Evolutionary conservation across 2,113 vertebrate genomes (phyloP).

Genomic region (Tachuris rubrigastra): DNA sequence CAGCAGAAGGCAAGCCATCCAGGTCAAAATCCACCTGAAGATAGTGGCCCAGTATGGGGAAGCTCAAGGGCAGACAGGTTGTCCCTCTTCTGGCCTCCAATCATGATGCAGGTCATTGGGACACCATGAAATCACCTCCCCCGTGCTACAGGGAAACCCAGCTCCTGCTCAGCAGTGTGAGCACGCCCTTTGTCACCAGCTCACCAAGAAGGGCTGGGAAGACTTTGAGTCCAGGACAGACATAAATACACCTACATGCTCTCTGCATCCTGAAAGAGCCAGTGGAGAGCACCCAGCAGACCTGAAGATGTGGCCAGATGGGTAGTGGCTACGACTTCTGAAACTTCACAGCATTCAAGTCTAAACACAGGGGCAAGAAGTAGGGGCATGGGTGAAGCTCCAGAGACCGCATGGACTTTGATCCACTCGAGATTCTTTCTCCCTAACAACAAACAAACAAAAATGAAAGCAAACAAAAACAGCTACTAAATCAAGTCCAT

Average conservation of each 20-base stretch:
- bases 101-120: rapidly evolving
- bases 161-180: neutral
- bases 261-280: neutral
- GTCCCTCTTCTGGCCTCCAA: neutral
- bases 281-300: neutral
- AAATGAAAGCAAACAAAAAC: neutral
- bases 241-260: neutral
- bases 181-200: neutral
- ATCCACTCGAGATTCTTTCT: neutral
- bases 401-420: neutral
- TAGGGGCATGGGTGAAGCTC: neutral
- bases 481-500: neutral
- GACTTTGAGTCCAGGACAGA: neutral
- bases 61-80: neutral
- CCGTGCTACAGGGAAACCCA: neutral
- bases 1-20: neutral
- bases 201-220: neutral
- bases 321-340: neutral
- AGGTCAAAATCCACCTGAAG: neutral
- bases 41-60: neutral
- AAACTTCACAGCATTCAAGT: neutral
- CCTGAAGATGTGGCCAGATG: neutral
- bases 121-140: neutral
- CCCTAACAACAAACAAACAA: neutral
- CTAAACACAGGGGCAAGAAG: neutral